Evolutionary conservation across 2,797 vertebrate species (phyloP).

Genomic region (Propithecus perrieri): DNA sequence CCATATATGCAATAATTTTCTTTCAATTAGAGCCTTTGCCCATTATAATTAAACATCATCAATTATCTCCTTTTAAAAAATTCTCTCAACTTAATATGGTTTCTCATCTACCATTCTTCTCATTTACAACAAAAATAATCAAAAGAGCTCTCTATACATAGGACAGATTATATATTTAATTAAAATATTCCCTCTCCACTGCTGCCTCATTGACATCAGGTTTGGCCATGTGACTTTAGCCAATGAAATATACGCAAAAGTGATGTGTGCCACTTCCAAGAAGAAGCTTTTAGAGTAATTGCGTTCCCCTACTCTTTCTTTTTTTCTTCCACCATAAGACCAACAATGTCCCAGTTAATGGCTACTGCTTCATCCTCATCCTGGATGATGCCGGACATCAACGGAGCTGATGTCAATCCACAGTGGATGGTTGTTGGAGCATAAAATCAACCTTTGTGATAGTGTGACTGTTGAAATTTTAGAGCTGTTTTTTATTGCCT

Average conservation of each 20-base stretch:
- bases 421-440: not conserved
- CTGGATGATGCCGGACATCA: not conserved
- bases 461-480: not conserved
- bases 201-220: not conserved
- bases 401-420: not conserved
- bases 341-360: not conserved
- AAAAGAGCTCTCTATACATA: not conserved
- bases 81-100: not conserved
- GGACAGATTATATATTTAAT: not conserved
- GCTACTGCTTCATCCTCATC: not conserved
- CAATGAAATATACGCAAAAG: not conserved
- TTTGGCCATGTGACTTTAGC: not conserved
- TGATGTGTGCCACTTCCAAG: not conserved
- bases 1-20: not conserved
- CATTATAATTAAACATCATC: not conserved
- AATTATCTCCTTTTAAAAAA: not conserved
- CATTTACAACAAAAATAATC: not conserved
- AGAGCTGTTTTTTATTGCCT: not conserved
- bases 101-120: not conserved
- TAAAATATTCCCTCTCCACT: not conserved
- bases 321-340: not conserved
- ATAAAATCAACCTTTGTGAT: not conserved
- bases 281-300: not conserved
- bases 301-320: not conserved
- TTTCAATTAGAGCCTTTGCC: not conserved